Percentiles rank a stretch among this genome's conserved stretches.
These are phyloP conservation scores for Typhlomys cinereus DNA, from an alignment of 2,113 vertebrate species.

Conservation along the genomic window DNA sequence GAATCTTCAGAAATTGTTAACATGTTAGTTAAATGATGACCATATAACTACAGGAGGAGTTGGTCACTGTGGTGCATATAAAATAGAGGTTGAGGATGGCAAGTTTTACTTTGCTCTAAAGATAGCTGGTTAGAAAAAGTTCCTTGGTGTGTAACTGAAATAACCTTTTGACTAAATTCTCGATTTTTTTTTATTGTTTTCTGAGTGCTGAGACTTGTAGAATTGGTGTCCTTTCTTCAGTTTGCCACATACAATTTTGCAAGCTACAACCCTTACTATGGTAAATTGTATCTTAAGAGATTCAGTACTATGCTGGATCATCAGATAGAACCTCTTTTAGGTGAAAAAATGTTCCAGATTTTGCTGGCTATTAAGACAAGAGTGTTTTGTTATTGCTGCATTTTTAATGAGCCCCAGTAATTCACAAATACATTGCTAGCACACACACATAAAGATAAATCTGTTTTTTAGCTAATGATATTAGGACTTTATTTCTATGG, in stretches of 20 bases:
- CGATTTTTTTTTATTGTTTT: neutral
- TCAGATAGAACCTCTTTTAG: neutral
- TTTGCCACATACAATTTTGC: neutral
- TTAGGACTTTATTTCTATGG: constrained; percentile 1
- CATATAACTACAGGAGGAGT: constrained; percentile 12
- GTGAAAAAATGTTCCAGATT: neutral
- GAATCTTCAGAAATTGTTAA: constrained; percentile 37
- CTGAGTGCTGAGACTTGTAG: neutral
- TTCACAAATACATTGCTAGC: neutral
- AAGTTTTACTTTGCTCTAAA: constrained; percentile 25
- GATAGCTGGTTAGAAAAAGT: neutral
- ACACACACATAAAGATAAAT: neutral
- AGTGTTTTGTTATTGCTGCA: neutral
- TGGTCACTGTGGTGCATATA: neutral
- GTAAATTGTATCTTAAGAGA: neutral
- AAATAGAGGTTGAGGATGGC: neutral
- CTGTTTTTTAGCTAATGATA: neutral
- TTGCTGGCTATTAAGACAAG: neutral
- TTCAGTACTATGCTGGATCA: neutral
- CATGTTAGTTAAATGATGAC: constrained; percentile 25
- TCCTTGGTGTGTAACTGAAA: neutral
- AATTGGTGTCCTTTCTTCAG: neutral
- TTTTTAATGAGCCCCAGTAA: neutral
- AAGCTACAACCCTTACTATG: neutral
- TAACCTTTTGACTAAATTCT: neutral